Base-by-base conservation (phyloP, 2,113 vertebrate species). In the Microtus richardsoni region DNA sequence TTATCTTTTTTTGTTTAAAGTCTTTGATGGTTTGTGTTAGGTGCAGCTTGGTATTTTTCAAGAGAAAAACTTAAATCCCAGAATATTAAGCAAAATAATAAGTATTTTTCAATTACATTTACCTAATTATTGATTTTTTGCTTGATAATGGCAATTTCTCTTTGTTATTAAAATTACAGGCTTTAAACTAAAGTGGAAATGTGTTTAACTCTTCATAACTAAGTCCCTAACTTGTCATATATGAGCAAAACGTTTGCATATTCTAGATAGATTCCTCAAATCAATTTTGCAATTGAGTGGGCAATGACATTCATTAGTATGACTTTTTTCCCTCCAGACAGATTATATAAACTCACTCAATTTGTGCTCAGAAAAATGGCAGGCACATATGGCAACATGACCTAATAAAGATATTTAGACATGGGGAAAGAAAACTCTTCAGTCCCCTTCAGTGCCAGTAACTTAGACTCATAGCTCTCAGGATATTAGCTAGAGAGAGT, bases 21-120 rank as follows among this genome's bases (percentile, higher is more conserved):
- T 64, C 39, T 62, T 54, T 89, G 4, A 41, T 73, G 73, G 5
- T 6, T 94, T 87, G 7, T 79, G 11, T 8, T 73, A 10, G 49
- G 41, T 89, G 28, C 6, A 58, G 8, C n/a, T 94, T 83, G 79
- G 39, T 5, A 68, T 90, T 10, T 24, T 94, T 66, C 11, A 64
- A n/a, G 78, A 54, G 16, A 93, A 91, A 93, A 10, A 94, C 71
- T 80, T 58, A 93, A 60, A 83, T 75, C 4, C 28, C 11, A 91
- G 68, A 49, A 47, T n/a, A 47, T 17, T 39, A 39, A 12, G 90
- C 58, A 71, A 84, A 87, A 13, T 92, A 62, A 62, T 54, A 86
- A 24, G 93, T 93, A 68, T 94, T 68, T 41, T 96, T 94, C 90
- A 96, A 44, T 52, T 96, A 44, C 33, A 6, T 2, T 95, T 94